Evolutionary conservation across 2,113 vertebrate species (phyloP).

Genomic region (Lepus europaeus): DNA sequence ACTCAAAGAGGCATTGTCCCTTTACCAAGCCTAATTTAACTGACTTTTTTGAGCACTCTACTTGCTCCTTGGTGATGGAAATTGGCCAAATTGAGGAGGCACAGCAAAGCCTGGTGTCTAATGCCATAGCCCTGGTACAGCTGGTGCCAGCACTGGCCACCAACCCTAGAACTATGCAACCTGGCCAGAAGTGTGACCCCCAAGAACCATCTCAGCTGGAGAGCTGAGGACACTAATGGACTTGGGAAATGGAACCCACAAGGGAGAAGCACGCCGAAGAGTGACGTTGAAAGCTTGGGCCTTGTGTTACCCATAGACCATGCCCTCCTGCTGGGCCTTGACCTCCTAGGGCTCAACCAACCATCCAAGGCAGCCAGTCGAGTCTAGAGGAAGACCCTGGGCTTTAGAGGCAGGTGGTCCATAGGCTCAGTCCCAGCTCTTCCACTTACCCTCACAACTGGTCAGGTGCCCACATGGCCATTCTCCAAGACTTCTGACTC

Average conservation of each 20-base stretch:
- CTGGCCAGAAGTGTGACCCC: background rate
- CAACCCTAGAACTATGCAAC: accelerated
- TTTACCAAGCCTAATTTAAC: slow-evolving; percentile 87
- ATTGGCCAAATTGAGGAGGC: slow-evolving; percentile 1
- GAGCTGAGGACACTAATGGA: background rate
- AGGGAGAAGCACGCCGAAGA: background rate
- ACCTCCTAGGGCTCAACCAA: background rate
- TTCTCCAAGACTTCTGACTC: background rate
- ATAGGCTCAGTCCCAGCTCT: background rate
- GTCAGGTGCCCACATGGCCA: background rate
- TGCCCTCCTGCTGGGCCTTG: background rate
- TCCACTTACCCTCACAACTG: accelerated
- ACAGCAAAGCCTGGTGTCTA: background rate
- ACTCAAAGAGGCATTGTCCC: slow-evolving; percentile 87
- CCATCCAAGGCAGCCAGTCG: accelerated
- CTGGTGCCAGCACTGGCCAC: background rate
- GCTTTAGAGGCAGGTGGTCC: background rate
- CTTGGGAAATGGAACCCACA: slow-evolving; percentile 67
- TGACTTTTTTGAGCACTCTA: slow-evolving; percentile 61
- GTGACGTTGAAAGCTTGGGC: background rate
- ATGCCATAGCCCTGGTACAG: accelerated
- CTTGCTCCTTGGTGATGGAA: slow-evolving; percentile 60
- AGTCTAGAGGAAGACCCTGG: accelerated
- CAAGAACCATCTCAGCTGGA: slow-evolving; percentile 20
- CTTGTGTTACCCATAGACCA: accelerated